A percentile compares a stretch with the other conserved stretches of the same genome.
Conservation (phyloP, 2,888 invertebrate species). For the Yponomeuta cagnagella region DNA sequence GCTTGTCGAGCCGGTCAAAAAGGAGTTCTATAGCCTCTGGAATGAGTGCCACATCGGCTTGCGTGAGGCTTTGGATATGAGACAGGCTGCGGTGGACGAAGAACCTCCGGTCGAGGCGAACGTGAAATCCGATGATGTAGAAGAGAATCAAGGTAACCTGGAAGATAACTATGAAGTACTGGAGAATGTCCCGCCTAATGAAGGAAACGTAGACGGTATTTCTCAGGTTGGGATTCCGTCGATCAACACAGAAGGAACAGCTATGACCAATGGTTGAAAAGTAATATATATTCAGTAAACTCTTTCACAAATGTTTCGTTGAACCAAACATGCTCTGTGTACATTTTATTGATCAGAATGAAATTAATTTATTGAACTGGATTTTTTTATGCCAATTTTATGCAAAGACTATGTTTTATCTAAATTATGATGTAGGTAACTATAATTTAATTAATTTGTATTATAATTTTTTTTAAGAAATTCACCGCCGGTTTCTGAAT, state of each 20-base stretch:
- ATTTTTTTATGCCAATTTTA: background rate
- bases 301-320: constrained; percentile 40
- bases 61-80: background rate
- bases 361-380: background rate
- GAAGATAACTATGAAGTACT: constrained; percentile 6
- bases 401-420: constrained; percentile 24
- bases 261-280: background rate
- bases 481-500: too few relatives aligned
- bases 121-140: background rate
- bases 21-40: constrained; percentile 80
- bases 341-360: background rate
- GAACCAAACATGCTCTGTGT: constrained; percentile 43
- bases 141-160: constrained; percentile 3
- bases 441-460: background rate
- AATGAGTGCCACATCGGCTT: constrained; percentile 19
- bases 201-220: background rate
- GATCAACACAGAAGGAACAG: constrained; percentile 2
- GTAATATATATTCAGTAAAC: background rate
- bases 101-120: background rate
- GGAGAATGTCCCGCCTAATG: background rate
- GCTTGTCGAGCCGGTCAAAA: constrained; percentile 72
- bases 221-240: background rate
- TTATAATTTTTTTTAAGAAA: background rate
- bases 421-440: constrained; percentile 22
- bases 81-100: background rate